Evolutionary conservation across 2,113 vertebrate species (phyloP), one percentile per base, ranked within the genome.

Genomic region (Callocephalon fimbriatum): DNA sequence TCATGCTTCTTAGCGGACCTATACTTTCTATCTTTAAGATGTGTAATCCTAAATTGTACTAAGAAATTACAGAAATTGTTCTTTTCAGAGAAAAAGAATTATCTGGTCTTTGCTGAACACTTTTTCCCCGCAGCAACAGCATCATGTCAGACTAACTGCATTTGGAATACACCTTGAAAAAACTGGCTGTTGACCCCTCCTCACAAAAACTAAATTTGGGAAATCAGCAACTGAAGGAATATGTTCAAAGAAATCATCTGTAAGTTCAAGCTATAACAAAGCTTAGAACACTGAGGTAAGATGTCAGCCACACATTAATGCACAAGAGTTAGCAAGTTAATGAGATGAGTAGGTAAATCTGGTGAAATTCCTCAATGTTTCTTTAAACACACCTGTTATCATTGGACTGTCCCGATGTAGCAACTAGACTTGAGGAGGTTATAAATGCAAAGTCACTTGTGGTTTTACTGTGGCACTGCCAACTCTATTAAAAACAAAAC

Each of bases 381-480:
- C 32, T 76, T 87, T 58, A 76, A 92, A 95, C 95, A 70, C 82
- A 99, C 99, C 99, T 99, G 97, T 98, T 99, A 77, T 99, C 99
- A 67, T 97, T 99, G 97, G 99, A 99, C 90, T 99, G 99, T 90
- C 99, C 99, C 0, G 99, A 99, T 23, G 99, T 99, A 89, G 99
- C 99, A 81, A 99, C 99, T 74, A 99, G 98, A 97, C 99, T 99
- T 65, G 99, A 99, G 72, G 99, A 99, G 22, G 99, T 99, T 98
- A 99, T 98, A 96, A 99, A 99, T 31, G 99, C 98, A 71, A 99
- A 99, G 96, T 99, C 99, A 86, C 99, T 98, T 59, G 99, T 98
- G 88, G 99, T 99, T 98, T 99, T 99, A 95, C 98, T 99, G 98
- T 99, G 99, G 97, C 99, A 99, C 98, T 99, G 99, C 99, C 99